Percentiles rank a stretch among this genome's conserved stretches.
phyloP scores from a whole-genome alignment of 2,888 invertebrate species.

The Limnephilus auricula region DNA sequence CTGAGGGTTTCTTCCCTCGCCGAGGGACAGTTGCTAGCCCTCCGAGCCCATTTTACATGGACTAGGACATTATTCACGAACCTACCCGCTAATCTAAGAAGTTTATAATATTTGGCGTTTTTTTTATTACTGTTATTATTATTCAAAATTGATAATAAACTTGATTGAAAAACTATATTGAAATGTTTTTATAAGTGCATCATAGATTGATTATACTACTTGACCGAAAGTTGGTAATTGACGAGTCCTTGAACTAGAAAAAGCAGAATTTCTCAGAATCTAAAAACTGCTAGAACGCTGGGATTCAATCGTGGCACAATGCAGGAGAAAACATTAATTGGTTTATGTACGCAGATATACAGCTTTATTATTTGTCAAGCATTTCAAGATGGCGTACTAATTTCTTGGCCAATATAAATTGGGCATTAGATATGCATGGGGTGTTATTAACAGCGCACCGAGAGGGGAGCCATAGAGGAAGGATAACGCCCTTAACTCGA shows the following conservation, averaged over 20 bases:
- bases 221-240: too few relatives aligned
- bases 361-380: not conserved
- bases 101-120: too few relatives aligned
- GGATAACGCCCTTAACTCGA: slow-evolving; percentile 36
- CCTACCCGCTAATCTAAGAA: not conserved
- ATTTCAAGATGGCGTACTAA: not conserved
- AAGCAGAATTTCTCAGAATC: too few relatives aligned
- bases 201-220: too few relatives aligned
- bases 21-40: not conserved
- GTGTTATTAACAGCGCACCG: slow-evolving; percentile 15
- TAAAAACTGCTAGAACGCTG: too few relatives aligned
- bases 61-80: not conserved
- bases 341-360: not conserved
- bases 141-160: too few relatives aligned
- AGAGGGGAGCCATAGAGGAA: not conserved
- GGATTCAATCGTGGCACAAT: too few relatives aligned
- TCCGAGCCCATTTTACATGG: not conserved
- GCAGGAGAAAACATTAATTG: too few relatives aligned
- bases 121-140: too few relatives aligned
- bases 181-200: too few relatives aligned
- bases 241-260: too few relatives aligned
- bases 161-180: too few relatives aligned
- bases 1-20: not conserved
- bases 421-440: not conserved
- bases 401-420: not conserved